phyloP scores from a whole-genome alignment of 35 echinoderm and acorn worm species.

The Amphiura filiformis region DNA sequence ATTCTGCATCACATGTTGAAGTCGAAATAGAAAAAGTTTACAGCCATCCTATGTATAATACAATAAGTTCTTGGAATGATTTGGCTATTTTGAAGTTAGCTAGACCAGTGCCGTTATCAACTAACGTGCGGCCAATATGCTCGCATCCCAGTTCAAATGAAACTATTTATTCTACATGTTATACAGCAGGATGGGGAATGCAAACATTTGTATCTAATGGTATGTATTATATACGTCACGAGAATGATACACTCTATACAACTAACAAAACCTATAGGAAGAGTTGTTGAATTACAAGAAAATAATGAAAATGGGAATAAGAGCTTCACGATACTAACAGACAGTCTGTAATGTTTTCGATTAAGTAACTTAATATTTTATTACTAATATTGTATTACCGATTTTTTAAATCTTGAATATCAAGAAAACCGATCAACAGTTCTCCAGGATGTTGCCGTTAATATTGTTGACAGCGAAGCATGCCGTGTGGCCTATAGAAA shows the following conservation, averaged over 20 bases:
- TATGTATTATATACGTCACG: too few species aligned
- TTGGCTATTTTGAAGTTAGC: conserved; percentile 63
- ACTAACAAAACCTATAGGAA: too few species aligned
- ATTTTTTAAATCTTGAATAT: too few species aligned
- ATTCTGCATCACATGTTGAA: background rate
- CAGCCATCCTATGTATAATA: conserved; percentile 60
- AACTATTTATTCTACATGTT: conserved; percentile 24
- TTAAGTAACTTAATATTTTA: too few species aligned
- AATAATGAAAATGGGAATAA: too few species aligned
- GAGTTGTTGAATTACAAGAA: too few species aligned
- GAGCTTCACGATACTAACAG: background rate
- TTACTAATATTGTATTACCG: too few species aligned
- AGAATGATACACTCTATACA: too few species aligned
- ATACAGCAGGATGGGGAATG: conserved; percentile 55
- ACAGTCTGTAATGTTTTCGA: background rate
- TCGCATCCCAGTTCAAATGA: conserved; percentile 1
- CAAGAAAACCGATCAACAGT: background rate
- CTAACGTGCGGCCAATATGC: conserved; percentile 63
- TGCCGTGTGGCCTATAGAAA: background rate
- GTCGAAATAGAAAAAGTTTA: conserved; percentile 50
- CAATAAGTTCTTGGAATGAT: conserved; percentile 36
- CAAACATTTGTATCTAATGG: background rate
- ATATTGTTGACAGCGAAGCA: background rate
- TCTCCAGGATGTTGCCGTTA: conserved; percentile 21
- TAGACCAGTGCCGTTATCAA: conserved; percentile 35